A percentile compares a stretch with the other conserved stretches of the same genome.
Evolutionary conservation across 2,797 vertebrate genomes (phyloP).

Genomic region (Gallinago solitaria): DNA sequence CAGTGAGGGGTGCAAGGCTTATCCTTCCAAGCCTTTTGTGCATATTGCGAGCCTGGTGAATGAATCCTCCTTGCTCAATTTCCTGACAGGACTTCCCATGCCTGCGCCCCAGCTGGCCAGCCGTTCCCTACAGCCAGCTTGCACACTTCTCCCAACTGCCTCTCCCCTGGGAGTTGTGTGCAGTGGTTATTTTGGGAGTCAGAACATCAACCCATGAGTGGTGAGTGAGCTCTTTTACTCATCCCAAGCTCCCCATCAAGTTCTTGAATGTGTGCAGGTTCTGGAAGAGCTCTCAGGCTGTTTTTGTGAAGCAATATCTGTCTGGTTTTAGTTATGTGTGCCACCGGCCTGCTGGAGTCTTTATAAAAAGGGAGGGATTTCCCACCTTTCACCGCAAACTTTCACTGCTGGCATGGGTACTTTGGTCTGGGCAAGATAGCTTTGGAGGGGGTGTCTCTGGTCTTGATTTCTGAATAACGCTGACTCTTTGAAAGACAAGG

Average conservation of each 20-base stretch:
- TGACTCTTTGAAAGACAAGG: not conserved
- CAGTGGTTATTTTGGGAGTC: not conserved
- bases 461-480: not conserved
- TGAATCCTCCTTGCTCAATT: not conserved
- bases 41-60: not conserved
- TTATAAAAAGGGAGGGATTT: not conserved
- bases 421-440: not conserved
- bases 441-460: not conserved
- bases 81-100: not conserved
- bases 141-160: not conserved
- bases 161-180: not conserved
- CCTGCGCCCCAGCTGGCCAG: not conserved
- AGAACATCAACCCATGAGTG: not conserved
- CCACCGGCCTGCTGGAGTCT: not conserved
- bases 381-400: not conserved
- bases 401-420: not conserved
- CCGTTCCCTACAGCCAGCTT: rapidly evolving
- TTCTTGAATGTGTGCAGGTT: not conserved
- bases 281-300: not conserved
- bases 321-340: not conserved
- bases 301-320: not conserved
- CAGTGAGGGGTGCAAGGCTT: not conserved
- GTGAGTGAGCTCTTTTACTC: not conserved
- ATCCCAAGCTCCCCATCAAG: not conserved
- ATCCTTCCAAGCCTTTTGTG: not conserved